phyloP scores from a whole-genome alignment of 30 jellyfish, hydroid and myxozoan genomes.

The Euphysa ruthae region DNA sequence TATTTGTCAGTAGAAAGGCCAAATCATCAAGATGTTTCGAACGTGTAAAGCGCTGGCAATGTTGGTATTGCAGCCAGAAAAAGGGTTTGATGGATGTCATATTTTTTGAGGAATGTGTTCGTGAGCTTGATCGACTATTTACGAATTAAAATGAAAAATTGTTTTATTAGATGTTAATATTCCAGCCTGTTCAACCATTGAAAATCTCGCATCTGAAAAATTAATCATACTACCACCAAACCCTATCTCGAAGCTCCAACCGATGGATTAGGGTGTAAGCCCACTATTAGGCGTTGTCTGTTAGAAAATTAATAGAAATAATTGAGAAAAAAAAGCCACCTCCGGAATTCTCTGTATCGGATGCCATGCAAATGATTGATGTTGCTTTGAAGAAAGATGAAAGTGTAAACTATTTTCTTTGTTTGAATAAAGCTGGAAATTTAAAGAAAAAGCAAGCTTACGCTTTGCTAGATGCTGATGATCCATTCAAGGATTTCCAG shows the following conservation, averaged over 20 bases:
- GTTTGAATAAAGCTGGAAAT: not conserved
- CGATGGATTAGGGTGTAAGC: too few species aligned
- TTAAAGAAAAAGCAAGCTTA: not conserved
- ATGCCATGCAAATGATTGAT: too few species aligned
- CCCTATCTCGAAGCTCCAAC: too few species aligned
- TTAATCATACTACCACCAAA: too few species aligned
- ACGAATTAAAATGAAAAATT: not conserved
- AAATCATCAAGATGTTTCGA: not conserved
- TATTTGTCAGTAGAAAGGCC: not conserved
- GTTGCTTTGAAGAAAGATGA: too few species aligned
- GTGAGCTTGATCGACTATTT: not conserved
- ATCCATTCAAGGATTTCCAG: not conserved
- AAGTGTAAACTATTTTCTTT: not conserved
- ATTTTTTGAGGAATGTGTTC: conserved; percentile 8
- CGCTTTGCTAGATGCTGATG: conserved; percentile 1
- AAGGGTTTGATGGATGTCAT: not conserved
- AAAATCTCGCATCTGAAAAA: too few species aligned
- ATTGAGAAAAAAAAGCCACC: not conserved
- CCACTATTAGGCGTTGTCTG: not conserved
- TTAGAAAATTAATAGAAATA: not conserved
- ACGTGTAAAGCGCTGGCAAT: not conserved
- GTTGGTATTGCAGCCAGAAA: not conserved
- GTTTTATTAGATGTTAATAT: not conserved
- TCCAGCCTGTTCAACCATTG: too few species aligned
- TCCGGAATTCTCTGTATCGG: conserved; percentile 1